These are phyloP conservation scores for Nothocercus julius DNA, from an alignment of 2,113 vertebrate genomes.

Conservation along the genomic window DNA sequence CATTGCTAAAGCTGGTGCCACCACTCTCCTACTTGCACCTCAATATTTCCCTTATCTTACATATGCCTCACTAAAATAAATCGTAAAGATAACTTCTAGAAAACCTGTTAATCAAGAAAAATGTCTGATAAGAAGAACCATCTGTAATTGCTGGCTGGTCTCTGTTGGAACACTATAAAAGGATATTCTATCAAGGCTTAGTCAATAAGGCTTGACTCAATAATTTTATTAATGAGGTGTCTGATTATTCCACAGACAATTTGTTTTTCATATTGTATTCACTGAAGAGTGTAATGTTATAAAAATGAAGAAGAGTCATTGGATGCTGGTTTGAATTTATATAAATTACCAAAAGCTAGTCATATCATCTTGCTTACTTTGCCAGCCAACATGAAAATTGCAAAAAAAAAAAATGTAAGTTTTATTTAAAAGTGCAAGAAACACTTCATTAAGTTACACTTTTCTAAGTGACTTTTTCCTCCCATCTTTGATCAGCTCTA, in stretches of 20 bases:
- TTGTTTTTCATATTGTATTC: slow-evolving; percentile 43
- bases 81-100: neutral
- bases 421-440: slow-evolving; percentile 41
- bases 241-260: slow-evolving; percentile 3
- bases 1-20: neutral
- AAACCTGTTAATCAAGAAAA: neutral
- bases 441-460: slow-evolving; percentile 45
- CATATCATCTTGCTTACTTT: slow-evolving; percentile 40
- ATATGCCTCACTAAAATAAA: neutral
- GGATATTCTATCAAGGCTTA: neutral
- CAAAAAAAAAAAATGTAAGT: slow-evolving; percentile 51
- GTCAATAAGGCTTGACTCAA: neutral
- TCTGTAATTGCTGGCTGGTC: neutral
- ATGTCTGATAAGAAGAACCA: neutral
- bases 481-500: neutral
- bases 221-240: neutral
- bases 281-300: slow-evolving; percentile 29
- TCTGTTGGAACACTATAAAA: neutral
- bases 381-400: slow-evolving; percentile 23
- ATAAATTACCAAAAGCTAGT: slow-evolving; percentile 49
- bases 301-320: slow-evolving; percentile 22
- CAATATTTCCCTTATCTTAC: neutral
- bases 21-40: neutral
- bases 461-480: slow-evolving; percentile 29
- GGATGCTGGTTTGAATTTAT: slow-evolving; percentile 10